phyloP scores from a whole-genome alignment of 2,113 vertebrate genomes.

The Microcebus ravelobensis region DNA sequence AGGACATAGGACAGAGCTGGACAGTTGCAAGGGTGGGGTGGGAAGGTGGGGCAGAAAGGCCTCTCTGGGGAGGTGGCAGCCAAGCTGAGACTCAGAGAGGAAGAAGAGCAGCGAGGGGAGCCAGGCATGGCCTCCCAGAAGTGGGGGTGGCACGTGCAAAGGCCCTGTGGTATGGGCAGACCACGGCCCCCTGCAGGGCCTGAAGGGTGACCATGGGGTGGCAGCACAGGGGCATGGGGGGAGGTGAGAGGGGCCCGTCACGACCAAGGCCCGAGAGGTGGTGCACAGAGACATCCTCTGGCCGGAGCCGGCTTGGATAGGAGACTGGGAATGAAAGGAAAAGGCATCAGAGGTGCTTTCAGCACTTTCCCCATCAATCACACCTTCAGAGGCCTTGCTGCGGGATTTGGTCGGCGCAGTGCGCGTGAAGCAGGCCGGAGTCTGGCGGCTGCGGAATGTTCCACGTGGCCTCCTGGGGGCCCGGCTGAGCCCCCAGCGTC shows the following conservation, averaged over 20 bases:
- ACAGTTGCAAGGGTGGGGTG: not conserved
- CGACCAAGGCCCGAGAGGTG: not conserved
- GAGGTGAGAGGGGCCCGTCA: no score
- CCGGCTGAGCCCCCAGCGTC: rapidly evolving
- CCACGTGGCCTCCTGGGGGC: rapidly evolving
- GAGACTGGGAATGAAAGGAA: not conserved
- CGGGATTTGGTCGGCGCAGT: not conserved
- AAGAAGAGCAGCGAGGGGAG: not conserved
- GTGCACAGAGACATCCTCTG: rapidly evolving
- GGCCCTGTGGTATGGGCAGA: not conserved
- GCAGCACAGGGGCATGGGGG: not conserved
- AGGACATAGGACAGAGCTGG: not conserved
- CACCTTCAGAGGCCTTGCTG: no score
- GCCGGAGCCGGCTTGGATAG: no score
- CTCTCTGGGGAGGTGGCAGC: not conserved
- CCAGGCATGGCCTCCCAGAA: not conserved
- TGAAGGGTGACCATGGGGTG: no score
- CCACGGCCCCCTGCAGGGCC: not conserved
- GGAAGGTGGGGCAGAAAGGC: rapidly evolving
- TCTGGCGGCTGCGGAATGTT: not conserved
- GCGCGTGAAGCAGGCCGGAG: rapidly evolving
- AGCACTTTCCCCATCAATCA: no score
- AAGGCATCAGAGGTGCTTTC: not conserved
- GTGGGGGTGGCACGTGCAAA: rapidly evolving
- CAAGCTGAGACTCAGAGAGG: not conserved